Conservation (phyloP, 1,140 invertebrate genomes). For the Holcopasites calliopsidis region DNA sequence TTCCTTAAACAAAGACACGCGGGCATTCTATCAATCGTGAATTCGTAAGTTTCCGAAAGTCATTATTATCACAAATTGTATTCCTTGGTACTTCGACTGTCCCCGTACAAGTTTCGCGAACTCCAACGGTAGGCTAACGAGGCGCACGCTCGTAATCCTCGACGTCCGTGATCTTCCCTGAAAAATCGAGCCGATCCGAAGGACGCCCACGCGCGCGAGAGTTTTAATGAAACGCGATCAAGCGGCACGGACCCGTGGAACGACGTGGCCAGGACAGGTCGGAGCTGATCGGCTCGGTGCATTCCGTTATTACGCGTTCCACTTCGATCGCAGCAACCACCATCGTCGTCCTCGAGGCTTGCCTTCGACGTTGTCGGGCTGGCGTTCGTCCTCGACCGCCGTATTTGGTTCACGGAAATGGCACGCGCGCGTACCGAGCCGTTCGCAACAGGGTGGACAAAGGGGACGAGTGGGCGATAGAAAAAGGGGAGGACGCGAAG, state of each 20-base stretch:
- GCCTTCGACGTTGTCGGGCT: constrained; percentile 32
- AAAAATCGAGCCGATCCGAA: background rate
- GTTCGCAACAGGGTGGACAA: background rate
- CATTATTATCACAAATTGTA: too few relatives aligned
- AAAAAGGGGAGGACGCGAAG: constrained; percentile 6
- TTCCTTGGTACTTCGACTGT: too few relatives aligned
- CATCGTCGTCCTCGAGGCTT: constrained; percentile 16
- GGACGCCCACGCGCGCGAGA: background rate
- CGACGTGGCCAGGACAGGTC: background rate
- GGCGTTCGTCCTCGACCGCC: constrained; percentile 41
- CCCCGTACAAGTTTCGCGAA: too few relatives aligned
- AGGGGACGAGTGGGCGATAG: background rate
- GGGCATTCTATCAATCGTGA: too few relatives aligned
- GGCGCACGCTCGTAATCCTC: too few relatives aligned
- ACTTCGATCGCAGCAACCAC: constrained; percentile 50
- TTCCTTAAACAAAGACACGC: too few relatives aligned
- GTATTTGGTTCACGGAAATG: constrained; percentile 63
- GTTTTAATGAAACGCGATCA: background rate
- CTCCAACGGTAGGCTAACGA: too few relatives aligned
- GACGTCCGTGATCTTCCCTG: background rate
- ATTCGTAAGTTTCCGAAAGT: too few relatives aligned
- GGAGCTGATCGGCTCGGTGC: constrained; percentile 44
- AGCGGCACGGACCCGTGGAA: background rate
- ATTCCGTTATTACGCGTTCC: constrained; percentile 63
- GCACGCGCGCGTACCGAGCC: constrained; percentile 32